Evolutionary conservation across 64 coral and sea anemone species (phyloP), one percentile per base, ranked within the genome.

Genomic region (Stichodactyla helianthus): DNA sequence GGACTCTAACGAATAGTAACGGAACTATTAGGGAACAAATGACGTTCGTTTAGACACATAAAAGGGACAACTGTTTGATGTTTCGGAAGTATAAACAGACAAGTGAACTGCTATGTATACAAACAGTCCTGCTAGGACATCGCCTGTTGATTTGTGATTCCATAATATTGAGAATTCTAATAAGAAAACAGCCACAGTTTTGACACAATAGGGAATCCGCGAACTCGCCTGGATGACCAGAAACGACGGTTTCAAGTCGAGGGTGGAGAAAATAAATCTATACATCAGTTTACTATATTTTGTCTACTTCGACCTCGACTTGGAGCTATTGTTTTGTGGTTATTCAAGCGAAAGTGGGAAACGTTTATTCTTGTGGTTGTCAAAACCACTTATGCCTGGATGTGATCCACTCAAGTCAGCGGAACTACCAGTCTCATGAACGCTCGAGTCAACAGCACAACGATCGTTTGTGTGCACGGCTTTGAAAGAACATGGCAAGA

Each of bases 131-230:
- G 68, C 25, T 28, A 23, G 68, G 17, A 10, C 68, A 11, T 11
- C n/a, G 10, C 11, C 8, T 74, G 8, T 74, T 74, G n/a, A 74
- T 10, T 12, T 74, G 25, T 31, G 20, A 2, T 74, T 74, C 27
- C 68, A 74, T 26, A 71, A 71, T 71, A 74, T 74, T 74, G 68
- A 74, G 26, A 74, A 74, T 26, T 74, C 68, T 74, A 74, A 74
- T 74, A 74, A 28, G 23, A 25, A 74, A n/a, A 74, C 25, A 31
- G 25, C 23, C 68, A 9, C 0, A 2, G 25, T 74, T 74, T 74
- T 12, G 68, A 31, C 27, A 71, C 28, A 44, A 44, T 44, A 44
- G 35, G 35, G 2, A 44, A 44, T 2, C 35, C 35, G 35, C 35
- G 35, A 44, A 44, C 35, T 44, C 35, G 35, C 35, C 35, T 44